phyloP scores from a whole-genome alignment of 37 sponge, comb jelly and placozoan species.

The Oscarella lobularis region DNA sequence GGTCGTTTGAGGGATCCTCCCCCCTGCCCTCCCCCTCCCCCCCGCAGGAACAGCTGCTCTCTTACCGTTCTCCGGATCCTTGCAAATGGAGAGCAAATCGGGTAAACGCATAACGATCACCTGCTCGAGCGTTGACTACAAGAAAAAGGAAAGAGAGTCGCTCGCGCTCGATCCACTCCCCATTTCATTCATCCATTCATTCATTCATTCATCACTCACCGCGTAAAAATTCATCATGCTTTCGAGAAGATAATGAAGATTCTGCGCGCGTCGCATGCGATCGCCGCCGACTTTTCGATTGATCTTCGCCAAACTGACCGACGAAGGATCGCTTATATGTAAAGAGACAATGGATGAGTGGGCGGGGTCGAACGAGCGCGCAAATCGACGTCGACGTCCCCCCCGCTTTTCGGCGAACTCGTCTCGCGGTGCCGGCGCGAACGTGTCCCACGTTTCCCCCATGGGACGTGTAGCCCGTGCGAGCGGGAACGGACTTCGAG shows the following conservation, averaged over 20 bases:
- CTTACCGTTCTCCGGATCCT: constrained; percentile 34
- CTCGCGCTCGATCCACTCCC: neutral
- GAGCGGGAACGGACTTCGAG: too few relatives aligned
- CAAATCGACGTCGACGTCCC: too few relatives aligned
- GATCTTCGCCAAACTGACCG: neutral
- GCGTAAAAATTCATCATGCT: neutral
- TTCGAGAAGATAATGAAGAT: neutral
- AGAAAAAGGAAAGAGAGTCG: constrained; percentile 1
- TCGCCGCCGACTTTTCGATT: neutral
- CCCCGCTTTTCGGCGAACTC: too few relatives aligned
- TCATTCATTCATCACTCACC: neutral
- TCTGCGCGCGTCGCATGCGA: constrained; percentile 3
- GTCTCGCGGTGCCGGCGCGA: too few relatives aligned
- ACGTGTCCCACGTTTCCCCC: too few relatives aligned
- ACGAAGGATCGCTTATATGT: neutral
- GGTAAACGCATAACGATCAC: constrained; percentile 53
- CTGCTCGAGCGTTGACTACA: constrained; percentile 39
- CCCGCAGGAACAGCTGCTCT: neutral
- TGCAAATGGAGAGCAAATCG: constrained; percentile 32
- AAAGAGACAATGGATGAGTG: too few relatives aligned
- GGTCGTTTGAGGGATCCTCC: too few relatives aligned
- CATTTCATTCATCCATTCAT: neutral
- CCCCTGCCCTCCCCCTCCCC: too few relatives aligned
- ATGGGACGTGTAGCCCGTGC: too few relatives aligned
- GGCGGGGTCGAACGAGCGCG: too few relatives aligned